Evolutionary conservation across 2,113 vertebrate genomes (phyloP).

Genomic region (Guaruba guarouba): DNA sequence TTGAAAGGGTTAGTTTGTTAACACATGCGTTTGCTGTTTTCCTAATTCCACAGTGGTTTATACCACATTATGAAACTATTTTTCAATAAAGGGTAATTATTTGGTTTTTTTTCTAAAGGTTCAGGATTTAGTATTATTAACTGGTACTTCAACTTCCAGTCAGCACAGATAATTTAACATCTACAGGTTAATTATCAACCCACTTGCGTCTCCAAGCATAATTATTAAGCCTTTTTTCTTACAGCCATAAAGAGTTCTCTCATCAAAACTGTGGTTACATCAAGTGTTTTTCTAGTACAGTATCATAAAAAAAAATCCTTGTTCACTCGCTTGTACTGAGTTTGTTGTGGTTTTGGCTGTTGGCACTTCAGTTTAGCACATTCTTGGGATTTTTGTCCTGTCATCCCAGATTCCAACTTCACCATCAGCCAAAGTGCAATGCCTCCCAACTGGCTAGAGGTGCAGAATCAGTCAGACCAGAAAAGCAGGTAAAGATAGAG

Average conservation of each 20-base stretch:
- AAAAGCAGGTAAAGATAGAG: neutral
- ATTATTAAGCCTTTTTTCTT: neutral
- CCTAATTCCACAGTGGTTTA: neutral
- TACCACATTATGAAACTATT: neutral
- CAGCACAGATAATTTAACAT: neutral
- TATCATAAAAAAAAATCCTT: neutral
- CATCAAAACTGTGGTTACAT: neutral
- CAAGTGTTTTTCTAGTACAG: neutral
- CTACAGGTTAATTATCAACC: neutral
- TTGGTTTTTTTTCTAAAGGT: neutral
- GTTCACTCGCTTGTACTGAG: neutral
- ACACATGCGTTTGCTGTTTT: neutral
- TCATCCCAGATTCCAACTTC: neutral
- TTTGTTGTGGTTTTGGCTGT: neutral
- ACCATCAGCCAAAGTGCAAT: neutral
- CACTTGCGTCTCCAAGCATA: neutral
- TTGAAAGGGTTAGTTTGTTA: neutral
- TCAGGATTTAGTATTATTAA: neutral
- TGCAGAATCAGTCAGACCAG: accelerated
- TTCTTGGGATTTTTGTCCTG: neutral
- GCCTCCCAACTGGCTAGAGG: neutral
- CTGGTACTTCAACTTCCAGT: neutral
- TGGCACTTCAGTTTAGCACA: neutral
- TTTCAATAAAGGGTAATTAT: neutral
- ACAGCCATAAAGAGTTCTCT: neutral